These are phyloP conservation scores for Amiota mariae DNA, from an alignment of 2,888 invertebrate genomes.

Conservation along the genomic window DNA sequence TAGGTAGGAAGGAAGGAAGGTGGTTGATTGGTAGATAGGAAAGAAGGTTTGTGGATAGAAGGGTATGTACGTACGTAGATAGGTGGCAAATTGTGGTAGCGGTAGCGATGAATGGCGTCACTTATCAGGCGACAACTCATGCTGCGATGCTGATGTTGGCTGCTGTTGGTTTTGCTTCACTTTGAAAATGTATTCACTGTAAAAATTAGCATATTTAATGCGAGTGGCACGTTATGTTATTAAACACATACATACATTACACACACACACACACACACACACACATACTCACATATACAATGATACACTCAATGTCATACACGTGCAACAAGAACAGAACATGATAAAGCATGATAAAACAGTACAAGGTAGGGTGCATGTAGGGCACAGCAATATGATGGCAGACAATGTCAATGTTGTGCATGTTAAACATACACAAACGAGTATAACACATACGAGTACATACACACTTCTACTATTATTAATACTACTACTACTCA, in stretches of 20 bases:
- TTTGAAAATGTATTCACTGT: slow-evolving; percentile 59
- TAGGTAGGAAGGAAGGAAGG: too few relatives aligned
- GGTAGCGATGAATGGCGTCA: slow-evolving; percentile 31
- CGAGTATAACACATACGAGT: not conserved
- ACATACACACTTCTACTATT: slow-evolving; percentile 2
- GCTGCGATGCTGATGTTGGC: slow-evolving; percentile 35
- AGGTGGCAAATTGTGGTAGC: slow-evolving; percentile 14
- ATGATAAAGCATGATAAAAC: too few relatives aligned
- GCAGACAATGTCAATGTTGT: slow-evolving; percentile 29
- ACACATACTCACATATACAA: slow-evolving; percentile 44
- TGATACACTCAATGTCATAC: slow-evolving; percentile 1
- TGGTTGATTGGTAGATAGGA: too few relatives aligned
- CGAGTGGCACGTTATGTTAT: slow-evolving; percentile 67
- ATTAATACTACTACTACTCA: not conserved
- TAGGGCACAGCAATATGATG: not conserved
- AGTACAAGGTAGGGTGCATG: too few relatives aligned
- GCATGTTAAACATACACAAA: slow-evolving; percentile 9
- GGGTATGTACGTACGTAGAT: too few relatives aligned
- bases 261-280: slow-evolving; percentile 41
- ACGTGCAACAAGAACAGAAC: not conserved
- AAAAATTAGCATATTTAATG: slow-evolving; percentile 68
- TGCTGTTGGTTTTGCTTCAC: slow-evolving; percentile 34
- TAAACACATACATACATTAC: slow-evolving; percentile 61
- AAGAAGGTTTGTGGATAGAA: too few relatives aligned
- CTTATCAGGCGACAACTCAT: slow-evolving; percentile 40